A percentile compares a stretch with the other conserved stretches of the same genome.
Evolutionary conservation across 2,888 invertebrate genomes (phyloP).

Genomic region (Papilio elwesi): DNA sequence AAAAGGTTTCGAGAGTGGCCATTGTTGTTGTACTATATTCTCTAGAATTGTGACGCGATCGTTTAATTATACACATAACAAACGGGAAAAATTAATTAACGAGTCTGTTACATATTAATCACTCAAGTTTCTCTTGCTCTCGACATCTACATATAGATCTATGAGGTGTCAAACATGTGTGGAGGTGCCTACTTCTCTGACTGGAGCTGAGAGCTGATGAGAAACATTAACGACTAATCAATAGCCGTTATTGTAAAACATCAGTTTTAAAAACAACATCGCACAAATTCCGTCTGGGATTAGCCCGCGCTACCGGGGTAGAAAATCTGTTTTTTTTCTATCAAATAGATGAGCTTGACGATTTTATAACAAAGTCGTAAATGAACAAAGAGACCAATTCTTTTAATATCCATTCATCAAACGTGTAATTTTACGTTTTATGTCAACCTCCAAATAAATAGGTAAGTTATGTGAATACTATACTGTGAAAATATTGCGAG

Average conservation of each 20-base stretch:
- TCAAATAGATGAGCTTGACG: constrained; percentile 3
- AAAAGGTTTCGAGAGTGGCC: constrained; percentile 47
- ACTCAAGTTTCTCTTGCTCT: too few species aligned
- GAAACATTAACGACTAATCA: too few species aligned
- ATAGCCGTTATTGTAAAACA: too few species aligned
- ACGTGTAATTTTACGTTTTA: constrained; percentile 55
- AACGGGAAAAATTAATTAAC: too few species aligned
- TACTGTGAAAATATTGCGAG: constrained; percentile 75
- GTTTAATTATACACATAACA: too few species aligned
- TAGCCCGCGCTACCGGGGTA: not conserved
- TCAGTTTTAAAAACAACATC: too few species aligned
- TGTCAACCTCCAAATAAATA: constrained; percentile 57
- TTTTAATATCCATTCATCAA: constrained; percentile 54
- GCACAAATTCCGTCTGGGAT: not conserved
- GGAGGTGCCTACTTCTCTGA: too few species aligned
- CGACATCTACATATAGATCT: too few species aligned
- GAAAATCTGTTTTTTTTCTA: not conserved
- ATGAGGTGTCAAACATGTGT: too few species aligned
- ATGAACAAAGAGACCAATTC: constrained; percentile 11
- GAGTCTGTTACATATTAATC: too few species aligned
- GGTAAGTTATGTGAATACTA: constrained; percentile 67
- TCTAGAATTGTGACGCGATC: constrained; percentile 45
- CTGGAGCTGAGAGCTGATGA: too few species aligned
- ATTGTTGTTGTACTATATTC: constrained; percentile 46
- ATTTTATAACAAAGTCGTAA: constrained; percentile 8